These are phyloP conservation scores for Callinectes sapidus DNA, from an alignment of 2,888 invertebrate species.

Conservation along the genomic window DNA sequence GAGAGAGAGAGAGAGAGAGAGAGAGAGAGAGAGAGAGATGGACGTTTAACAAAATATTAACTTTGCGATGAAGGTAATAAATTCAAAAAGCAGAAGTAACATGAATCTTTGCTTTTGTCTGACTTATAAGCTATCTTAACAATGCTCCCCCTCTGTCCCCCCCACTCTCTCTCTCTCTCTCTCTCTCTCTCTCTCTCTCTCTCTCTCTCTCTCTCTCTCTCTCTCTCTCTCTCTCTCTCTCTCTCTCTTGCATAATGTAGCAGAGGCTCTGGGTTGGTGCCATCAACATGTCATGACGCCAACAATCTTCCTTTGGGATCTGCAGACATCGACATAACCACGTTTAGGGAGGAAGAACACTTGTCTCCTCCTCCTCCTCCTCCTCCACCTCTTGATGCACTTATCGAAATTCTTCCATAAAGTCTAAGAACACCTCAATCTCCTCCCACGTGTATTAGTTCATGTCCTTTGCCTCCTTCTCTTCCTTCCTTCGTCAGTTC, in stretches of 20 bases:
- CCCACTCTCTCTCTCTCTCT: slow-evolving; percentile 17
- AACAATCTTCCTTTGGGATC: slow-evolving; percentile 14
- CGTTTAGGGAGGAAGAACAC: neutral
- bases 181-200: slow-evolving; percentile 19
- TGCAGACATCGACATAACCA: slow-evolving; percentile 31
- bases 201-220: slow-evolving; percentile 34
- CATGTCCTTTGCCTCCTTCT: neutral
- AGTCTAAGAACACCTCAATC: neutral
- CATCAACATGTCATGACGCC: slow-evolving; percentile 7
- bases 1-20: no score
- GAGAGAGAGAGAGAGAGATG: no score
- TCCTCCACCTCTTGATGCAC: neutral
- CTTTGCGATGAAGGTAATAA: neutral
- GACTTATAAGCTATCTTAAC: neutral
- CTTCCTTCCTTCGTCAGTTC: neutral
- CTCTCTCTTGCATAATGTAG: neutral
- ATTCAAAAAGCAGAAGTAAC: neutral
- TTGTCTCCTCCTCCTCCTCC: neutral
- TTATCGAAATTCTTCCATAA: neutral
- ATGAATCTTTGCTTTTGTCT: neutral
- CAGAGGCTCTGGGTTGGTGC: neutral
- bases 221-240: slow-evolving; percentile 13
- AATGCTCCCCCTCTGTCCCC: neutral
- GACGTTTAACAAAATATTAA: neutral
- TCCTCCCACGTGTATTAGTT: neutral